These are phyloP conservation scores for Pao palembangensis DNA, from an alignment of 2,113 vertebrate genomes.

Conservation along the genomic window DNA sequence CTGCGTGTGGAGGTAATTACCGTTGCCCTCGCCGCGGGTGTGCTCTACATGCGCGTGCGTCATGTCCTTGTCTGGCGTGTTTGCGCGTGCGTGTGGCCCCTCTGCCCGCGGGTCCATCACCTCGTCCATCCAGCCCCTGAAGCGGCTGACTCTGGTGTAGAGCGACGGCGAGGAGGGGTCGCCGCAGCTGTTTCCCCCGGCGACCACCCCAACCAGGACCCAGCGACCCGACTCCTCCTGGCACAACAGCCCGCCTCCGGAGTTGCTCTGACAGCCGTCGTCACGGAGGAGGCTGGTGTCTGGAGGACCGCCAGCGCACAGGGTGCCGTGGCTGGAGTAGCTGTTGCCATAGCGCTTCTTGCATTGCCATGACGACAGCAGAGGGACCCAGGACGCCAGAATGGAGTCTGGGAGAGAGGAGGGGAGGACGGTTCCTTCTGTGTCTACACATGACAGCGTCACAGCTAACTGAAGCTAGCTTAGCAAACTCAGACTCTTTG, in stretches of 20 bases:
- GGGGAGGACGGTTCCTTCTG: background rate
- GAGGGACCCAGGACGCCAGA: constrained; percentile 82
- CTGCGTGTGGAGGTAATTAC: constrained; percentile 4
- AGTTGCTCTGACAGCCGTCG: constrained; percentile 85
- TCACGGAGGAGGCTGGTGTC: constrained; percentile 75
- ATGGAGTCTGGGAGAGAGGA: constrained; percentile 69
- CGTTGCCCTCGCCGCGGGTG: constrained; percentile 8
- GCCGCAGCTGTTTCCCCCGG: constrained; percentile 85
- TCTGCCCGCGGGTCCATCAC: constrained; percentile 36
- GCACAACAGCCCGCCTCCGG: constrained; percentile 86
- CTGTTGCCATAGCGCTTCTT: constrained; percentile 80
- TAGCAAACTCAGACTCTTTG: background rate
- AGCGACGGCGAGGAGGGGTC: constrained; percentile 82
- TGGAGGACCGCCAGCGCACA: constrained; percentile 86
- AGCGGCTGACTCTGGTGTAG: constrained; percentile 86
- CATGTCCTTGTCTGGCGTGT: constrained; percentile 15
- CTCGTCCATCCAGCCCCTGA: constrained; percentile 84
- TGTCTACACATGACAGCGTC: background rate
- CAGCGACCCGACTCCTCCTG: constrained; percentile 78
- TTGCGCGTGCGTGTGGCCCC: background rate
- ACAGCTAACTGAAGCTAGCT: background rate
- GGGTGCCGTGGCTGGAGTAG: constrained; percentile 83
- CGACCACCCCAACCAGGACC: constrained; percentile 83
- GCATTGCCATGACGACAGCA: constrained; percentile 83
- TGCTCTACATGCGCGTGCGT: constrained; percentile 1